These are phyloP conservation scores for Papilio demoleus DNA, from an alignment of 2,888 invertebrate species.

Conservation along the genomic window DNA sequence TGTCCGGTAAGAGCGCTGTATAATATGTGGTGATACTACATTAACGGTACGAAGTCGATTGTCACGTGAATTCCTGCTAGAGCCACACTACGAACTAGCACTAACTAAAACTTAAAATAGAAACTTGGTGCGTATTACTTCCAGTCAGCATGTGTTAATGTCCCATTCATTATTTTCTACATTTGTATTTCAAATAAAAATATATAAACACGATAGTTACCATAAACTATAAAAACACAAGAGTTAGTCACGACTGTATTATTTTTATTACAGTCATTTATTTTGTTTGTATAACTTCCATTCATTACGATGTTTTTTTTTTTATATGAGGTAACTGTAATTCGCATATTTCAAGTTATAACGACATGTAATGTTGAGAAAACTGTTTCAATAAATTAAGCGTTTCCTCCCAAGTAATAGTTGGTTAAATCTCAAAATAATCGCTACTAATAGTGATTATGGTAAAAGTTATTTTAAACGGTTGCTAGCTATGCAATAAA, in stretches of 20 bases:
- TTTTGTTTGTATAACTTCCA: conserved; percentile 15
- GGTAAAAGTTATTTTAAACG: conserved; percentile 44
- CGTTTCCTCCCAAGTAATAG: not conserved
- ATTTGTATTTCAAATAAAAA: not conserved
- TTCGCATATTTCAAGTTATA: too few relatives aligned
- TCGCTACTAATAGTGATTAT: not conserved
- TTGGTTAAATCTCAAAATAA: not conserved
- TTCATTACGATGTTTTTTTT: not conserved
- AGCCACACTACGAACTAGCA: conserved; percentile 10
- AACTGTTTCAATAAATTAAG: not conserved
- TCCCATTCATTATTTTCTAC: not conserved
- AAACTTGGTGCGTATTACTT: conserved; percentile 23
- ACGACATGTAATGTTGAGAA: too few relatives aligned
- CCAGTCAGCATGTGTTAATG: not conserved
- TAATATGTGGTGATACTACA: too few relatives aligned
- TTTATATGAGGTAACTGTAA: not conserved
- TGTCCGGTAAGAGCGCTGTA: too few relatives aligned
- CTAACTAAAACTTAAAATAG: conserved; percentile 17
- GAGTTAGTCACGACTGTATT: not conserved
- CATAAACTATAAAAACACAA: not conserved
- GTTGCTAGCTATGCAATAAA: conserved; percentile 56
- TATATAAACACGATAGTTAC: not conserved
- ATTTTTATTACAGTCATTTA: conserved; percentile 13
- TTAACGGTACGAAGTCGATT: too few relatives aligned
- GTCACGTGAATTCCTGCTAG: too few relatives aligned